Evolutionary conservation across 2,888 invertebrate species (phyloP).

Genomic region (Sicus ferrugineus): DNA sequence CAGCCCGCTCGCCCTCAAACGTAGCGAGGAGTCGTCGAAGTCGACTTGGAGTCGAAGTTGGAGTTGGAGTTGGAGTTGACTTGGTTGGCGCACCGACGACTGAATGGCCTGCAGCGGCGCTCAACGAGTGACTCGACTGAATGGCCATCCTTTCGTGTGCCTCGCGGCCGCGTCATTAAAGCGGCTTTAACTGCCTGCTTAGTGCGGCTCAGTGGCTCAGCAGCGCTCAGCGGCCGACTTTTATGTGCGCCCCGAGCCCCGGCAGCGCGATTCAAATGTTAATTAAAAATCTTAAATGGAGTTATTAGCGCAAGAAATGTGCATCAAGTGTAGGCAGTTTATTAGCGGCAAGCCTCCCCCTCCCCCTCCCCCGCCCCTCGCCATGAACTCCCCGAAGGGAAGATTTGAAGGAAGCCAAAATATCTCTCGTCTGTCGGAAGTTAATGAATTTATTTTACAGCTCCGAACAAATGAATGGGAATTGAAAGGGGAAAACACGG

Average conservation of each 20-base stretch:
- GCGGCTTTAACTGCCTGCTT: slow-evolving; percentile 7
- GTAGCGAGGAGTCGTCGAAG: background rate
- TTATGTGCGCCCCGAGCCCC: slow-evolving; percentile 11
- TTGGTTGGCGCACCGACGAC: background rate
- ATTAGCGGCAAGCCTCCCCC: background rate
- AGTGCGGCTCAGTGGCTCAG: background rate
- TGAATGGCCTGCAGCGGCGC: too few relatives aligned
- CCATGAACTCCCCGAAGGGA: background rate
- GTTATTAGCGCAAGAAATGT: slow-evolving; percentile 28
- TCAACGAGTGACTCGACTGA: too few relatives aligned
- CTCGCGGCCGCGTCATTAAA: background rate
- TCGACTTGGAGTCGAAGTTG: background rate
- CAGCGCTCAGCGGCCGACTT: background rate
- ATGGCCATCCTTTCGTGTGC: background rate
- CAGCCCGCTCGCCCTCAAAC: background rate
- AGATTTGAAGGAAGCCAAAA: background rate
- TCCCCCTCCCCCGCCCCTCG: background rate
- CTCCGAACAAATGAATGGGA: background rate
- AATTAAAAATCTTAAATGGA: slow-evolving; percentile 31
- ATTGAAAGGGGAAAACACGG: background rate
- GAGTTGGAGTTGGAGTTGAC: background rate
- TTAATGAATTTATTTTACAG: slow-evolving; percentile 31
- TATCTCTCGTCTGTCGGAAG: slow-evolving; percentile 10
- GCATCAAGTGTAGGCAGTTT: slow-evolving; percentile 1
- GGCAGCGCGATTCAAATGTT: slow-evolving; percentile 30